Conservation (phyloP, 2,888 invertebrate species). For the Tinea pellionella region DNA sequence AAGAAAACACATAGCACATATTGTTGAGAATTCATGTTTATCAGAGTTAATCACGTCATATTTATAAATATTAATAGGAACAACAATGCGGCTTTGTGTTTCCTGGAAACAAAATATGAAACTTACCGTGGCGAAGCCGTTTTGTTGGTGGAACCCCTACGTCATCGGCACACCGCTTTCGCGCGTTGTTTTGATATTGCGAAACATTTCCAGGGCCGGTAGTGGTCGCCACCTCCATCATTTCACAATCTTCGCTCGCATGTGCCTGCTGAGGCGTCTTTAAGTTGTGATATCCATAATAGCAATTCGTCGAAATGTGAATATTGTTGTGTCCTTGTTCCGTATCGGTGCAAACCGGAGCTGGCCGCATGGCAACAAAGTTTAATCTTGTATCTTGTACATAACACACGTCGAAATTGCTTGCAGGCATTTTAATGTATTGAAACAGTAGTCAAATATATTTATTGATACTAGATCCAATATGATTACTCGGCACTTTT, state of each 20-base stretch:
- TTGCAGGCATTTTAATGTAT: slow-evolving; percentile 42
- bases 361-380: slow-evolving; percentile 57
- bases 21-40: background rate
- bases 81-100: background rate
- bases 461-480: background rate
- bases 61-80: background rate
- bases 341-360: slow-evolving; percentile 47
- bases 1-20: background rate
- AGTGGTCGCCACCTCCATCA: slow-evolving; percentile 36
- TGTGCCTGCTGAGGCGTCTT: slow-evolving; percentile 29
- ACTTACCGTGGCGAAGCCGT: slow-evolving; percentile 57
- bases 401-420: slow-evolving; percentile 40
- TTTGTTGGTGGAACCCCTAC: slow-evolving; percentile 44
- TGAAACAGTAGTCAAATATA: background rate
- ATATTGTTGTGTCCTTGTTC: slow-evolving; percentile 51
- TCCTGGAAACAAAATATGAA: slow-evolving; percentile 20
- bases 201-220: slow-evolving; percentile 19
- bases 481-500: background rate
- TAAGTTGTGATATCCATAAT: slow-evolving; percentile 61
- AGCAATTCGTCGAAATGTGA: slow-evolving; percentile 63
- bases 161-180: slow-evolving; percentile 54
- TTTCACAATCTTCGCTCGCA: slow-evolving; percentile 43
- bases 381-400: slow-evolving; percentile 57
- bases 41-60: background rate
- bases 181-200: slow-evolving; percentile 31